phyloP scores from a whole-genome alignment of 2,888 invertebrate genomes.

The Furcula furcula region DNA sequence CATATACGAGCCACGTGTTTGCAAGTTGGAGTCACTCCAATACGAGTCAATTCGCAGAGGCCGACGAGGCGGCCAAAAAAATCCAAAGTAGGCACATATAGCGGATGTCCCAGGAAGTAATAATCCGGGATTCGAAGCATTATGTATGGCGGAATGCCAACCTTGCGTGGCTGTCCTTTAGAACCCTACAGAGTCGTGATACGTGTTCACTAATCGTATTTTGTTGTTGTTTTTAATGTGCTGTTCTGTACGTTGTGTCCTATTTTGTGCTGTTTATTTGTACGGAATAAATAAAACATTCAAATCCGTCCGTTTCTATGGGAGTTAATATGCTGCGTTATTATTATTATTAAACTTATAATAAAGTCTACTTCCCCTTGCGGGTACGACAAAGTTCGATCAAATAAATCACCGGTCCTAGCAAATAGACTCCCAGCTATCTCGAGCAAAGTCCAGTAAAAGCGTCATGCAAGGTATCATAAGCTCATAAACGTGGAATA shows the following conservation, averaged over 20 bases:
- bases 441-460: not conserved
- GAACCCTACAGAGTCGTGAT: constrained; percentile 23
- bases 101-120: constrained; percentile 45
- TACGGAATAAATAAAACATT: too few species aligned
- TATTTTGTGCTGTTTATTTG: too few species aligned
- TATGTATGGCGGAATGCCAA: constrained; percentile 59
- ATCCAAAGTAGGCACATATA: constrained; percentile 10
- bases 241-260: too few species aligned
- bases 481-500: constrained; percentile 22
- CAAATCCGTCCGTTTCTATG: too few species aligned
- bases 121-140: constrained; percentile 49
- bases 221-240: constrained; percentile 8
- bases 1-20: constrained; percentile 14
- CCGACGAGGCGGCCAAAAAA: constrained; percentile 20
- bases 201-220: constrained; percentile 14
- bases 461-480: constrained; percentile 16
- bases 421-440: not conserved
- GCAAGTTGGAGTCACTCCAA: constrained; percentile 30
- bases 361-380: too few species aligned
- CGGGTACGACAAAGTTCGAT: too few species aligned
- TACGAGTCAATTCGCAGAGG: constrained; percentile 19
- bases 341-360: too few species aligned
- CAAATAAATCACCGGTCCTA: not conserved
- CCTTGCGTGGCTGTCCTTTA: constrained; percentile 29
- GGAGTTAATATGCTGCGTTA: too few species aligned